A percentile compares a stretch with the other conserved stretches of the same genome.
phyloP scores from a whole-genome alignment of 2,797 vertebrate species.

The Anniella stebbinsi region DNA sequence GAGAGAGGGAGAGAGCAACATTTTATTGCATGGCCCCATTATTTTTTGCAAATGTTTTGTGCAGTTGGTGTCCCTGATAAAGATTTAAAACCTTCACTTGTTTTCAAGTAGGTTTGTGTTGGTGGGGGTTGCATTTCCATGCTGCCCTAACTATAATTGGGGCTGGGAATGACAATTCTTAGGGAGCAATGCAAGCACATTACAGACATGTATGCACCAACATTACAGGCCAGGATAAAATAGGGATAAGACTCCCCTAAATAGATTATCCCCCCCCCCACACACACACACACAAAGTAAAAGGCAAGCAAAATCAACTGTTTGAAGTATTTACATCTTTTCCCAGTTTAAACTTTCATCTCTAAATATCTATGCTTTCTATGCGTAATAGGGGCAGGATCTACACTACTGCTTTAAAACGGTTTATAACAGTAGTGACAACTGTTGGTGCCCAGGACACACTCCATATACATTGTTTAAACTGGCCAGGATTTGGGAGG shows the following conservation, averaged over 20 bases:
- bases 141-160: neutral
- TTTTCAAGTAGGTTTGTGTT: neutral
- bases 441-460: too few species aligned
- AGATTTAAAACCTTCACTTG: neutral
- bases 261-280: neutral
- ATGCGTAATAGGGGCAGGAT: constrained; percentile 27
- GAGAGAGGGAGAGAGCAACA: too few species aligned
- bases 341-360: constrained; percentile 31
- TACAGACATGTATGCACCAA: neutral
- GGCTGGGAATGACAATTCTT: neutral
- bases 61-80: neutral
- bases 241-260: too few species aligned
- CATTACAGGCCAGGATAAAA: neutral
- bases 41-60: neutral
- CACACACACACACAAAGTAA: neutral
- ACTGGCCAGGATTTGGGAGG: neutral
- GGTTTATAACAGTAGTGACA: too few species aligned
- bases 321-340: constrained; percentile 57
- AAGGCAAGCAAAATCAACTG: neutral
- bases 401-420: too few species aligned
- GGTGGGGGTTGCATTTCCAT: neutral
- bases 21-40: neutral
- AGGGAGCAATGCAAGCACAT: neutral
- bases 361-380: neutral
- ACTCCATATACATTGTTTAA: too few species aligned